Base-by-base conservation (phyloP, 2,888 invertebrate genomes). In the Drosophila yooni region DNA sequence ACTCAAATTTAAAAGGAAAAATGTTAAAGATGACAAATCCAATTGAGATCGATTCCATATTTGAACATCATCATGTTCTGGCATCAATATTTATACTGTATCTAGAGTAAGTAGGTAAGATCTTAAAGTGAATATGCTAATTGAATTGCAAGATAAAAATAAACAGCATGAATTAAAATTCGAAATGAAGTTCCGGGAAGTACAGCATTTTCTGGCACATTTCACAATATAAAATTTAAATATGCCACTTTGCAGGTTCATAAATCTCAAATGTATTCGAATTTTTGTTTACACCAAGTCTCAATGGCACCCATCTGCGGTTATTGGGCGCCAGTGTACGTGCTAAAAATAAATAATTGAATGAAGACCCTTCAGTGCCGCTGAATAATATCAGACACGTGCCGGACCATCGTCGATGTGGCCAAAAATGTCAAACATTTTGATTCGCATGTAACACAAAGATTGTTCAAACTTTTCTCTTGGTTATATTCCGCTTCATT, bases 291-390 rank as follows among this genome's bases (percentile, higher is more conserved):
- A 72, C 75, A 60, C 48, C 56, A 52, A 59, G 73, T 63, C 73
- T 73, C 72, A 46, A 65, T 65, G 71, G 64, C 64, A 46, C 50
- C 57, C 65, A 75, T 54, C 59, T 78, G 75, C 78, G 62, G 78
- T 78, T 78, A 78, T 76, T 78, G 67, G 62, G 76, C 79, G 79
- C 67, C 76, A 78, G 59, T 63, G 74, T 78, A 76, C 76, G 76
- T 76, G 76, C 66, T 76, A 63, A 76, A 76, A 76, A 76, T 78
- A 76, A 78, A 78, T 78, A 76, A 76, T 60, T 62, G 66, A 73
- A 60, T 11, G 48, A 25, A 74, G 75, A 77, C 50, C 58, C 61
- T 65, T 60, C 72, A 51, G 40, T 59, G 57, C 38, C 66, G 78
- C 63, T 78, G 73, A 76, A 63, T 73, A 78, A 67, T 72, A 78